Base-by-base conservation (phyloP, 2,113 vertebrate genomes). In the Strix uralensis region DNA sequence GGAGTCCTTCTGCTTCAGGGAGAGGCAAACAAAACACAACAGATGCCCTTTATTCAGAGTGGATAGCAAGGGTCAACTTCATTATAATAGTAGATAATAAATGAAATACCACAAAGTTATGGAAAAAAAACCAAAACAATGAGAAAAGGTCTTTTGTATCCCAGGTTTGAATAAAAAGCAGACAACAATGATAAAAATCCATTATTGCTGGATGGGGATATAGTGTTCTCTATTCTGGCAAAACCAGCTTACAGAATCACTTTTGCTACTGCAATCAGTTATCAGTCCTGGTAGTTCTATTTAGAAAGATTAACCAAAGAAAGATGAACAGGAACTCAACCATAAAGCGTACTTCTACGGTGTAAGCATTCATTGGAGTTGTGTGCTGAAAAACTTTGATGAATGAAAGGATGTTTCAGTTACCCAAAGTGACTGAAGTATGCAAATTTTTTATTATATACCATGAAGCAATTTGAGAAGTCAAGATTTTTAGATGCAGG, bases 101-200 rank as follows among this genome's bases (percentile, higher is more conserved):
- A 65, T 75, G 42, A 75, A 86, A 61, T 55, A 63, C 15, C 32
- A 87, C 29, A 79, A 69, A 94, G 74, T 10, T 30, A 38, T 25
- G 49, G 13, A 5, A 3, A 30, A 83, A 77, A 84, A 71, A 8
- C 7, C 34, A 32, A 44, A 0, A 8, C 0, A 72, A 47, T 51
- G n/a, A 78, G 11, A 59, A 92, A 88, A 32, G 5, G 3, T 25
- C 40, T 49, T 30, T 66, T 70, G 44, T 79, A 73, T 49, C 12
- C 30, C 22, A 84, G 36, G 2, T 81, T 89, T 87, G 47, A 81
- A 75, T 71, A 62, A 65, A 92, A 96, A 92, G 5, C 36, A 80
- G 74, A 81, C 12, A 78, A 51, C 20, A 79, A 22, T 16, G 34
- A 49, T 9, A 71, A 86, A 86, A 93, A 30, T n/a, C 29, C 21